Percentiles rank a stretch among this genome's conserved stretches.
Conservation (phyloP, 2,113 vertebrate species). For the Sander lucioperca region DNA sequence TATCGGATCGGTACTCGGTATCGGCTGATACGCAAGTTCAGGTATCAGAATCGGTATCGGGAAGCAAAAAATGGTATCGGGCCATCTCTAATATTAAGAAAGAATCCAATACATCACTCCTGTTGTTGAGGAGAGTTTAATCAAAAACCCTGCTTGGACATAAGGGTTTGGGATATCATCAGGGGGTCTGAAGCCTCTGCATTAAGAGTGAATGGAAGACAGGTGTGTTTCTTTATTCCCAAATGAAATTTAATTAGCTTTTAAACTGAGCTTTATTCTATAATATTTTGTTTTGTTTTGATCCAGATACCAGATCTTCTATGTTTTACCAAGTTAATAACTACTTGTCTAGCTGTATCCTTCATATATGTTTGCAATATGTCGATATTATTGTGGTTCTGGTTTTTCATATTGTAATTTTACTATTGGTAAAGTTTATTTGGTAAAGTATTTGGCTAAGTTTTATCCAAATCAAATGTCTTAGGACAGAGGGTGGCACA, state of each 20-base stretch:
- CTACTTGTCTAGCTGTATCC: neutral
- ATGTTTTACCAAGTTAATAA: neutral
- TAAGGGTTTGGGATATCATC: conserved; percentile 1
- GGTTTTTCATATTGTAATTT: neutral
- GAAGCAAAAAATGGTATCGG: too few species aligned
- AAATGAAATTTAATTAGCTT: neutral
- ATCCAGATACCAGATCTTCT: neutral
- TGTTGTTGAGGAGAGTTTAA: conserved; percentile 23
- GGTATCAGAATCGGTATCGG: too few species aligned
- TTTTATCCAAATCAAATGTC: too few species aligned
- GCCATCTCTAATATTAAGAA: conserved; percentile 7
- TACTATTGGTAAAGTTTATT: too few species aligned
- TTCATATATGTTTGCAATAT: too few species aligned
- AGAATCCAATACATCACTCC: neutral
- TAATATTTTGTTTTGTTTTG: neutral
- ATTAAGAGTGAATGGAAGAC: neutral
- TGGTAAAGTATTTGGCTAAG: too few species aligned
- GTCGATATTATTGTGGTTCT: neutral
- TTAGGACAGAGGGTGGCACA: too few species aligned
- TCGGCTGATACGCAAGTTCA: too few species aligned
- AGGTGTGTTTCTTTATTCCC: neutral
- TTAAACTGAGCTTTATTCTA: neutral
- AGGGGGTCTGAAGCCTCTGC: neutral
- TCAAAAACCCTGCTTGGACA: conserved; percentile 23
- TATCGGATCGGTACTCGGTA: too few species aligned